These are phyloP conservation scores for Piaya cayana DNA, from an alignment of 2,113 vertebrate species.

Conservation along the genomic window DNA sequence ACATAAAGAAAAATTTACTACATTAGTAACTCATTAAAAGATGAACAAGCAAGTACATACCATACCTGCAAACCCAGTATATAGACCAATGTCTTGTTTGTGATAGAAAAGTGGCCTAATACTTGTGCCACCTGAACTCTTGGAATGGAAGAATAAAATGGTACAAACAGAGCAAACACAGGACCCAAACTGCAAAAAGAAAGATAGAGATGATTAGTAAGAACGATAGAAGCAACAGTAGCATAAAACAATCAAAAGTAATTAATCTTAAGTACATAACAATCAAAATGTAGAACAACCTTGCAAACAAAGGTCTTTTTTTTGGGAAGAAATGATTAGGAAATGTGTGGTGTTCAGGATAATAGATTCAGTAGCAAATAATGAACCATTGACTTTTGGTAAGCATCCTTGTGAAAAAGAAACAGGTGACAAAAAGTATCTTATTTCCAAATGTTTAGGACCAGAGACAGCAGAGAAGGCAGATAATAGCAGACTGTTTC, in stretches of 20 bases:
- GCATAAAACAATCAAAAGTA: background rate
- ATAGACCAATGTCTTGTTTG: constrained; percentile 96
- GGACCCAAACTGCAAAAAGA: constrained; percentile 86
- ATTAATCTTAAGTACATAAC: background rate
- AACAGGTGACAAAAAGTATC: background rate
- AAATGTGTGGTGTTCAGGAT: background rate
- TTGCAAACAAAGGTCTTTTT: background rate
- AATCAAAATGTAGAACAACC: background rate
- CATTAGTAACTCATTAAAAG: constrained; percentile 25
- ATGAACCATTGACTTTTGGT: background rate
- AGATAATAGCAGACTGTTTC: background rate
- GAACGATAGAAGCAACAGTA: background rate
- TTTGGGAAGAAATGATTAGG: background rate
- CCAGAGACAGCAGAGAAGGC: background rate
- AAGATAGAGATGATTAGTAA: background rate
- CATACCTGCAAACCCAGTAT: constrained; percentile 93
- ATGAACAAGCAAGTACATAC: constrained; percentile 69
- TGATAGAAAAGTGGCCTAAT: constrained; percentile 89
- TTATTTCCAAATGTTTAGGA: background rate
- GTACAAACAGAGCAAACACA: constrained; percentile 94
- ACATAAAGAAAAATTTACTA: background rate
- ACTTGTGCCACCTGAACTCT: constrained; percentile 90
- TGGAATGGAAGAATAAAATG: constrained; percentile 93
- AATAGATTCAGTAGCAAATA: background rate
- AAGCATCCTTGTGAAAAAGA: background rate